A percentile compares a stretch with the other conserved stretches of the same genome.
phyloP scores from a whole-genome alignment of 2,888 invertebrate species.

The Melikaiella ostensackeni region DNA sequence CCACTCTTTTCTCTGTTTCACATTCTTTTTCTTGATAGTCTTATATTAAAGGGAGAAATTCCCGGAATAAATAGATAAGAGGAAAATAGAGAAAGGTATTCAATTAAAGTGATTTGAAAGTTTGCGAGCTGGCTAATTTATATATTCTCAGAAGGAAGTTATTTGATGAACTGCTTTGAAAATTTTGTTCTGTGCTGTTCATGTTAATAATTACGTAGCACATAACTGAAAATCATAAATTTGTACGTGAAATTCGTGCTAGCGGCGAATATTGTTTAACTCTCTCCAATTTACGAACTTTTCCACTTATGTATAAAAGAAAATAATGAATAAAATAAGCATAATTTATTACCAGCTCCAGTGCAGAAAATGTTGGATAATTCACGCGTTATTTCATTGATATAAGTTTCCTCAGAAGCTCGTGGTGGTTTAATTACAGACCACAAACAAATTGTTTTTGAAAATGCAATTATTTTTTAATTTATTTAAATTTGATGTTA shows the following conservation, averaged over 20 bases:
- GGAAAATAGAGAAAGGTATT: neutral
- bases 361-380: too few species aligned
- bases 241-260: neutral
- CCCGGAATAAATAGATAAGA: neutral
- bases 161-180: neutral
- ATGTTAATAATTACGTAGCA: neutral
- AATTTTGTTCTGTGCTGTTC: neutral
- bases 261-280: too few species aligned
- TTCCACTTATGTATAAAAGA: neutral
- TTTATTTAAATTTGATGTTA: too few species aligned
- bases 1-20: too few species aligned
- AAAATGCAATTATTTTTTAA: too few species aligned
- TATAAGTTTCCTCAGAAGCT: too few species aligned
- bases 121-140: neutral
- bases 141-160: neutral
- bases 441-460: too few species aligned
- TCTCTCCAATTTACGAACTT: neutral
- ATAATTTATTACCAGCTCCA: neutral
- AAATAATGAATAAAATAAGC: neutral
- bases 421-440: too few species aligned
- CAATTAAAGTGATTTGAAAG: neutral
- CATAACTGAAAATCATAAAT: neutral
- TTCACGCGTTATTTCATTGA: too few species aligned
- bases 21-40: neutral
- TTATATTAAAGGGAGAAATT: neutral